Evolutionary conservation across 1,140 invertebrate genomes (phyloP), one percentile per base, ranked within the genome.

Genomic region (Lordiphosa clarofinis): DNA sequence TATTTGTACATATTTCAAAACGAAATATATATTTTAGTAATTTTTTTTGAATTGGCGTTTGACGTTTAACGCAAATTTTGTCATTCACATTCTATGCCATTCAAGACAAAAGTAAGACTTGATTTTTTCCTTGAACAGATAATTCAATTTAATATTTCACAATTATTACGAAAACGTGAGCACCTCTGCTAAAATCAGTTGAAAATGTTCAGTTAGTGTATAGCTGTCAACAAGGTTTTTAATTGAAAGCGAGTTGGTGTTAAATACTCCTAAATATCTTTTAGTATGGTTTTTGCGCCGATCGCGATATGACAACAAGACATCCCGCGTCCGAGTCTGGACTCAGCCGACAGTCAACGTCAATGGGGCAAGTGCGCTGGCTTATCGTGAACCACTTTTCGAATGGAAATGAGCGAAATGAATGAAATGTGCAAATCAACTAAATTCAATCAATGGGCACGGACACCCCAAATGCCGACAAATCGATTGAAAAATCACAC

Each of bases 321-420:
- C 43, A 10, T 24, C 8, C 28, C 19, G 33, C 28, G 56, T 46
- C 47, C 19, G 54, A 42, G 47, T 28, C 48, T 54, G 38, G 13
- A 19, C 8, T 10, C 10, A 6, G 61, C 42, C 50, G 61, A 66
- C 61, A 49, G 43, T 35, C 66, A 44, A 57, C 56, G 43, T 35
- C 66, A 44, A 57, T 48, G 56, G 53, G 53, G 56, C 53, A 35
- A 60, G 61, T 39, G 24, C 33, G 24, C 47, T 12, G 31, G 56
- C 64, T 81, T 81, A 81, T 81, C 76, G 57, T 82, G 75, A 81
- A 82, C 75, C 75, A 81, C 75, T 76, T 81, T 79, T 57, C 13
- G 15, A 66, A 66, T 66, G 63, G 43, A 65, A 66, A 66, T 67
- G 75, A 75, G 81, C 53, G 42, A 55, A 61, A 65, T 66, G 55